Percentiles rank a stretch among this genome's conserved stretches.
Evolutionary conservation across 2,888 invertebrate species (phyloP).

Genomic region (Eucera pruinosa): DNA sequence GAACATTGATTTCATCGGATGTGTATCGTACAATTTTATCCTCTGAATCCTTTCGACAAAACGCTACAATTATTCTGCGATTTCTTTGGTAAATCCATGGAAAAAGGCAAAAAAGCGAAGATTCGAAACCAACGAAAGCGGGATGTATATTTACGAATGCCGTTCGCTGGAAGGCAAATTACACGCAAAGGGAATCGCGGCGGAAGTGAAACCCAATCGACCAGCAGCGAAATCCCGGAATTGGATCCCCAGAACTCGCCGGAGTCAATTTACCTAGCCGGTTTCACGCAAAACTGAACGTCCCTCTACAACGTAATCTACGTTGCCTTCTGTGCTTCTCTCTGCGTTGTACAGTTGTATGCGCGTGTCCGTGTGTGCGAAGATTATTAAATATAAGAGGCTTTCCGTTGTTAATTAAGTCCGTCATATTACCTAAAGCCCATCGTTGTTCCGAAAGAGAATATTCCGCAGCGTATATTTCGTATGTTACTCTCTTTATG

Average conservation of each 20-base stretch:
- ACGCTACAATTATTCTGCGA: neutral
- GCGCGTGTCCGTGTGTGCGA: constrained; percentile 21
- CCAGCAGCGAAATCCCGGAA: constrained; percentile 66
- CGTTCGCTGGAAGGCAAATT: constrained; percentile 57
- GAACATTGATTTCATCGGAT: too few relatives aligned
- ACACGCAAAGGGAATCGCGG: constrained; percentile 68
- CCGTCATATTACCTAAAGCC: constrained; percentile 1
- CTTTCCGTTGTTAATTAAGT: constrained; percentile 51
- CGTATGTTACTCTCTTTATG: too few relatives aligned
- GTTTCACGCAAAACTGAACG: constrained; percentile 64
- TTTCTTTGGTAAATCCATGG: constrained; percentile 10
- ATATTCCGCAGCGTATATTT: too few relatives aligned
- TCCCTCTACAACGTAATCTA: constrained; percentile 56
- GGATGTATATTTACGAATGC: constrained; percentile 51
- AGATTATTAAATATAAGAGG: constrained; percentile 63
- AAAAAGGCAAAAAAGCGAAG: neutral
- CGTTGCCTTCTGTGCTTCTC: constrained; percentile 19
- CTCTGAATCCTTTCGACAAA: too few relatives aligned
- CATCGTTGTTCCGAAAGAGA: neutral
- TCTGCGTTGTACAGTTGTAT: too few relatives aligned
- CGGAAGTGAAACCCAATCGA: constrained; percentile 69
- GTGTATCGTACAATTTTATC: too few relatives aligned
- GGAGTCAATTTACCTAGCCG: constrained; percentile 68
- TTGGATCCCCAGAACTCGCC: constrained; percentile 67
- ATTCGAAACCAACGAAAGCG: constrained; percentile 12